Conservation (phyloP, 1,140 invertebrate genomes). For the Penaeus indicus region DNA sequence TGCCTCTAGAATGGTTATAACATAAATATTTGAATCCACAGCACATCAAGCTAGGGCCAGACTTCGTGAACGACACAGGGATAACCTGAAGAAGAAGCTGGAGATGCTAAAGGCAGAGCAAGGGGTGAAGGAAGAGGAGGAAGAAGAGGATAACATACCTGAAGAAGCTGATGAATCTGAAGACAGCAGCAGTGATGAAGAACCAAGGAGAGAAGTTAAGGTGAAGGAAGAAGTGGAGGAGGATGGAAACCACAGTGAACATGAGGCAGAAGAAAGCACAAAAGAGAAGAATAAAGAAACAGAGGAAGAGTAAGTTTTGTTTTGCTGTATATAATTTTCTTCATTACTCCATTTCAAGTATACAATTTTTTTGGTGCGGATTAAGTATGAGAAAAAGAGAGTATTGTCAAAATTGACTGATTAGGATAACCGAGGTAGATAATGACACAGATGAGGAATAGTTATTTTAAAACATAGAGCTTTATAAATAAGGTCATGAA, state of each 20-base stretch:
- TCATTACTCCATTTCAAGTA: no score
- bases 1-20: not conserved
- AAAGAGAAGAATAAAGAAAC: slow-evolving; percentile 67
- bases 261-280: no score
- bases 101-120: slow-evolving; percentile 91
- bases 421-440: no score
- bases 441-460: no score
- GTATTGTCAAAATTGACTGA: no score
- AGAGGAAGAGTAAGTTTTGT: slow-evolving; percentile 67
- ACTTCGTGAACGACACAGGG: slow-evolving; percentile 91
- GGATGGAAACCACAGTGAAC: slow-evolving; percentile 37
- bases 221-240: slow-evolving; percentile 67
- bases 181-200: not conserved
- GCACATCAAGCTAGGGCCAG: slow-evolving; percentile 95
- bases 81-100: slow-evolving; percentile 90
- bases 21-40: slow-evolving; percentile 67
- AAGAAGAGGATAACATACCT: slow-evolving; percentile 12
- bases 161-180: not conserved
- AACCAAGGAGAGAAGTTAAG: not conserved
- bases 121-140: slow-evolving; percentile 73
- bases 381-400: no score
- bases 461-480: no score
- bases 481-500: no score
- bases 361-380: no score
- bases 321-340: no score